These are phyloP conservation scores for Otolemur crassicaudatus DNA, from an alignment of 2,797 vertebrate genomes.

Conservation along the genomic window DNA sequence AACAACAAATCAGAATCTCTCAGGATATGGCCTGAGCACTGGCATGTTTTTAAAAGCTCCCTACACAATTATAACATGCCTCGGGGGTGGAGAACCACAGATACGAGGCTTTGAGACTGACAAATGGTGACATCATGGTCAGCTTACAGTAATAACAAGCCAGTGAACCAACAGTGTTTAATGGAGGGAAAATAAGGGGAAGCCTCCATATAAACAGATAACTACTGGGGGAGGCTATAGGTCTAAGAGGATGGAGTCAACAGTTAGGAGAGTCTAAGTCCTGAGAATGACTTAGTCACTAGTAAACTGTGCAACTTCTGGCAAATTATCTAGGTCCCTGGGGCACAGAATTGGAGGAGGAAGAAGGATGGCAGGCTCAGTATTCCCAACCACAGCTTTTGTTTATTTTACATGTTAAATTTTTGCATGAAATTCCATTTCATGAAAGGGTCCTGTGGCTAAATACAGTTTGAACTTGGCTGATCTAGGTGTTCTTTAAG, in stretches of 20 bases:
- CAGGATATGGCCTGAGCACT: background rate
- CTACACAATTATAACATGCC: background rate
- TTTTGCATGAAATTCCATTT: background rate
- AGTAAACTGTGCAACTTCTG: background rate
- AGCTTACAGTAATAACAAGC: background rate
- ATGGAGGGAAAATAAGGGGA: background rate
- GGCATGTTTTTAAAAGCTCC: constrained; percentile 21
- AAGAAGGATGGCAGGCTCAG: background rate
- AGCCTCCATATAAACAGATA: background rate
- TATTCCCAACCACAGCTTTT: background rate
- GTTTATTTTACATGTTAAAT: background rate
- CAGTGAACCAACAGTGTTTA: background rate
- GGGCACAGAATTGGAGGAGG: background rate
- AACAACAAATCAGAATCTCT: constrained; percentile 2
- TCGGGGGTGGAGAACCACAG: background rate
- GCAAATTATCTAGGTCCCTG: background rate
- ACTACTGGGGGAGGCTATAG: background rate
- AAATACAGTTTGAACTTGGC: background rate
- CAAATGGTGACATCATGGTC: background rate
- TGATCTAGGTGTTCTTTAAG: background rate
- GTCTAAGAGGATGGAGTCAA: background rate
- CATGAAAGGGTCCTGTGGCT: background rate
- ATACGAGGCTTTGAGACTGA: background rate
- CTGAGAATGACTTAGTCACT: background rate
- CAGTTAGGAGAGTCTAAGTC: background rate